Percentiles rank a stretch among this genome's conserved stretches.
Evolutionary conservation across 2,888 invertebrate species (phyloP).

Genomic region (Brachypterus glaber): DNA sequence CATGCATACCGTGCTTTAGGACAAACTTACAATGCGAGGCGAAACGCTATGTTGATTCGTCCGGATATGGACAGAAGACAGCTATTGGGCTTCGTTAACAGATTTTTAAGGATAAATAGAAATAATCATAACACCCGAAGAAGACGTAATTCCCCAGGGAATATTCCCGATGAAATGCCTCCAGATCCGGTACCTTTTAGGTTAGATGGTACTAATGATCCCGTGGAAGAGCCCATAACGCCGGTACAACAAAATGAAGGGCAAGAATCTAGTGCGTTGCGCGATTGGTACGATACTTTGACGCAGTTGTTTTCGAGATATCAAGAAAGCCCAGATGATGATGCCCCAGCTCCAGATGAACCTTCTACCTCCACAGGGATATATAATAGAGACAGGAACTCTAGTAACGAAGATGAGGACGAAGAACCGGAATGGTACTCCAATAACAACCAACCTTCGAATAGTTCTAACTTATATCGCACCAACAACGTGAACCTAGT

Average conservation of each 20-base stretch:
- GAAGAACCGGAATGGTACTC: constrained; percentile 17
- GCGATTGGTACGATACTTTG: constrained; percentile 12
- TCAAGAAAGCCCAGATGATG: not conserved
- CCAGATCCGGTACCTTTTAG: too few species aligned
- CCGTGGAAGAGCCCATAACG: too few species aligned
- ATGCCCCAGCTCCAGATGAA: constrained; percentile 12
- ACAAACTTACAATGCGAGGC: constrained; percentile 32
- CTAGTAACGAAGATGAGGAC: constrained; percentile 24
- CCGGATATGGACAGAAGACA: constrained; percentile 25
- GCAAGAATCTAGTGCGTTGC: too few species aligned
- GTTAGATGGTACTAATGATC: too few species aligned
- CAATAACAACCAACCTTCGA: not conserved
- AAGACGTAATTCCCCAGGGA: too few species aligned
- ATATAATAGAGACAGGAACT: constrained; percentile 9
- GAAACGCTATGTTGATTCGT: constrained; percentile 32
- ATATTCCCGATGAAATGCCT: too few species aligned
- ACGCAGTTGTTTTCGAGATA: not conserved
- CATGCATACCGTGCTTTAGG: constrained; percentile 32
- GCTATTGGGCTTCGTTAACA: constrained; percentile 25
- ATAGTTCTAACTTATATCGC: constrained; percentile 22
- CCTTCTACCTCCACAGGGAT: constrained; percentile 14
- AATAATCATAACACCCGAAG: too few species aligned
- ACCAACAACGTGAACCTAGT: constrained; percentile 25
- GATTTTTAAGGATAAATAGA: constrained; percentile 14
- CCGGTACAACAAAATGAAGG: too few species aligned